A percentile compares a stretch with the other conserved stretches of the same genome.
These are phyloP conservation scores for Drosophila algonquin DNA, from an alignment of 2,888 invertebrate genomes.

Conservation along the genomic window DNA sequence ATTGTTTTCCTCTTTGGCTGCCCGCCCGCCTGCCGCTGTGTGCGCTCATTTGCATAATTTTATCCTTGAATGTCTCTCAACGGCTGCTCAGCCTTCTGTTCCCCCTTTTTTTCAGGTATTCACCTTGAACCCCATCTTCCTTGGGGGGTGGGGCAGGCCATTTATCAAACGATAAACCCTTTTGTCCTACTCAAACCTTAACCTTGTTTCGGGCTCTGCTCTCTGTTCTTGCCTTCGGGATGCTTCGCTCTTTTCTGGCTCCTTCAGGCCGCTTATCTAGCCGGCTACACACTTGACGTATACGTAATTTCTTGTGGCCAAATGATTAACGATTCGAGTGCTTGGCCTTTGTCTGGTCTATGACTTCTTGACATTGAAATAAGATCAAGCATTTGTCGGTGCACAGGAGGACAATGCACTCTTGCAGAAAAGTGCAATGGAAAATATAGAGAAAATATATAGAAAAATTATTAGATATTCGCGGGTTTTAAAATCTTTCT, in stretches of 20 bases:
- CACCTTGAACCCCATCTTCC: slow-evolving; percentile 65
- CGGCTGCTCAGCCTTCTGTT: slow-evolving; percentile 9
- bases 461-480: slow-evolving; percentile 3
- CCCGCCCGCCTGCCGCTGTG: slow-evolving; percentile 1
- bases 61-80: slow-evolving; percentile 29
- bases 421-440: neutral
- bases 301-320: slow-evolving; percentile 66
- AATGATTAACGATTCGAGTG: slow-evolving; percentile 68
- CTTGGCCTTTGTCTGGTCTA: slow-evolving; percentile 27
- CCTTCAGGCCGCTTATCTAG: slow-evolving; percentile 58
- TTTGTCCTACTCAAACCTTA: slow-evolving; percentile 49
- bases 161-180: slow-evolving; percentile 69
- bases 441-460: neutral
- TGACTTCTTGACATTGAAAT: slow-evolving; percentile 49
- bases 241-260: too few species aligned
- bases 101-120: slow-evolving; percentile 37
- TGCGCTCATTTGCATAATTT: slow-evolving; percentile 69
- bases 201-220: slow-evolving; percentile 31
- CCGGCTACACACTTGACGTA: slow-evolving; percentile 77
- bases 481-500: neutral
- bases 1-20: slow-evolving; percentile 49
- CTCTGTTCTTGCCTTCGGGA: too few species aligned
- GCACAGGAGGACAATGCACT: slow-evolving; percentile 2
- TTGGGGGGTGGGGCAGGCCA: slow-evolving; percentile 30
- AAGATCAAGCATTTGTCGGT: slow-evolving; percentile 33